phyloP scores from a whole-genome alignment of 2,797 vertebrate species.

The Limnodromus scolopaceus region DNA sequence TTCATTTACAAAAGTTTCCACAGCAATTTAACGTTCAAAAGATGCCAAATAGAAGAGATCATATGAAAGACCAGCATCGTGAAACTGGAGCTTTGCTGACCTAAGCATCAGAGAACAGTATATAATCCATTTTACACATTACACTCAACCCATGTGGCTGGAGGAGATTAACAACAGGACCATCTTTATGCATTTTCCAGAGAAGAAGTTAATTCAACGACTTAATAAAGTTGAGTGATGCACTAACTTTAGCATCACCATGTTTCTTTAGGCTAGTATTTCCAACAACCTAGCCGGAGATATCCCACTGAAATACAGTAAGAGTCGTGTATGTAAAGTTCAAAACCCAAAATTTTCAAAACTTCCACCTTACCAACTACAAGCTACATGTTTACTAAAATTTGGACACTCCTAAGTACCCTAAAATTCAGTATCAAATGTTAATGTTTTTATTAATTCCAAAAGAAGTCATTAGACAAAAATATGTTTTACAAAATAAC shows the following conservation, averaged over 20 bases:
- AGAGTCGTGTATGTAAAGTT: fast-evolving
- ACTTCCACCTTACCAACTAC: not conserved
- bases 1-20: not conserved
- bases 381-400: not conserved
- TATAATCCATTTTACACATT: not conserved
- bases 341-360: not conserved
- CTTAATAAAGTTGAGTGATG: not conserved
- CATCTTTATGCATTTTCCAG: not conserved
- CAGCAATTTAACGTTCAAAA: not conserved
- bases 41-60: not conserved
- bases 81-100: not conserved
- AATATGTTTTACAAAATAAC: not conserved
- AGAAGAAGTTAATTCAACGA: not conserved
- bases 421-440: not conserved
- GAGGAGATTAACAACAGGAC: not conserved
- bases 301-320: not conserved
- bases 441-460: not conserved
- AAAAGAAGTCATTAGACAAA: not conserved
- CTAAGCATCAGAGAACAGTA: not conserved
- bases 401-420: not conserved
- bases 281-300: not conserved
- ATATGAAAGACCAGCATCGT: not conserved
- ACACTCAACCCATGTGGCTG: fast-evolving
- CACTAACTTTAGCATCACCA: not conserved
- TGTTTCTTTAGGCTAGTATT: not conserved